A percentile compares a stretch with the other conserved stretches of the same genome.
Evolutionary conservation across 2,113 vertebrate genomes (phyloP).

Genomic region (Tyrannus savana): DNA sequence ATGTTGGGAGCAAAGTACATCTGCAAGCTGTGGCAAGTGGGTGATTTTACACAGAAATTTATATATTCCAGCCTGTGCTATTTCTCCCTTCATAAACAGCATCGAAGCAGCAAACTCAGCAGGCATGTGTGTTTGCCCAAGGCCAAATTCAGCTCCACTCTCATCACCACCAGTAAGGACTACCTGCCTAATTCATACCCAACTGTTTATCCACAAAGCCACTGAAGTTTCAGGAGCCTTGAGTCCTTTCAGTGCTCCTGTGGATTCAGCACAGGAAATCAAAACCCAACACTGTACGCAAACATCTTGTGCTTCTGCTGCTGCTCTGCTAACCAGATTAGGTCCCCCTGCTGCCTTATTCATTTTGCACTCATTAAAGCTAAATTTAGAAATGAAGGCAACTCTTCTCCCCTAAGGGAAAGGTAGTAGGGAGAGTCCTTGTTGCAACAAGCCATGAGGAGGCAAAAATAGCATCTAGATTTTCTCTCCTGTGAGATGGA

Average conservation of each 20-base stretch:
- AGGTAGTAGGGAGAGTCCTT: background rate
- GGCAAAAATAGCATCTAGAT: background rate
- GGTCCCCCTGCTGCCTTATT: constrained; percentile 38
- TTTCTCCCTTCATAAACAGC: background rate
- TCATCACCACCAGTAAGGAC: background rate
- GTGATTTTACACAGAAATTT: background rate
- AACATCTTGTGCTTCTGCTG: constrained; percentile 3
- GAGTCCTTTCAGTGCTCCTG: background rate
- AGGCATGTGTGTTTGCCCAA: background rate
- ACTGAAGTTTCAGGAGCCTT: background rate
- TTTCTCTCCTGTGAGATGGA: background rate
- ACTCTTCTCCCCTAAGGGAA: constrained; percentile 20
- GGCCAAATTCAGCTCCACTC: constrained; percentile 39
- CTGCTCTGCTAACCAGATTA: constrained; percentile 39
- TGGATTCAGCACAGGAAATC: constrained; percentile 17
- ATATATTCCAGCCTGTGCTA: background rate
- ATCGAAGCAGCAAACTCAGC: constrained; percentile 15
- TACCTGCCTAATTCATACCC: background rate
- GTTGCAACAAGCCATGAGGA: background rate
- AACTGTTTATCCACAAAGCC: background rate
- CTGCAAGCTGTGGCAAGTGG: background rate
- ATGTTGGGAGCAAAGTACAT: background rate
- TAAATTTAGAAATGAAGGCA: constrained; percentile 54
- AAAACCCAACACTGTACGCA: background rate
- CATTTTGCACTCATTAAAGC: constrained; percentile 35